Conservation (phyloP, 2,888 invertebrate species). For the Julus scandinavius region DNA sequence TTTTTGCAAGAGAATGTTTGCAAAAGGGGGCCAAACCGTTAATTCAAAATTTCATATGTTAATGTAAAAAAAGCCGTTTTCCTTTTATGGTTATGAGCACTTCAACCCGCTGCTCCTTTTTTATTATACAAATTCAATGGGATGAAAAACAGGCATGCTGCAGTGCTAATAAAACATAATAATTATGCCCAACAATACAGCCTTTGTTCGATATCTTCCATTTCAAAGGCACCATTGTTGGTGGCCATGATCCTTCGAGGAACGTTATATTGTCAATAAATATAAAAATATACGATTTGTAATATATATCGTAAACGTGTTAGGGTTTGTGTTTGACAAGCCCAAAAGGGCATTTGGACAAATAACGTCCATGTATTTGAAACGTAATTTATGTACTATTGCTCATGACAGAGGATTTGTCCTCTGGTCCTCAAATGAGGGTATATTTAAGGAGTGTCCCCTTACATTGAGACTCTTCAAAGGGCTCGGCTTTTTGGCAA, state of each 20-base stretch:
- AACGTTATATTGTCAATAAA: slow-evolving; percentile 7
- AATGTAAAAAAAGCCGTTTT: background rate
- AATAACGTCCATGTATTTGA: background rate
- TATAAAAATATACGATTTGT: slow-evolving; percentile 23
- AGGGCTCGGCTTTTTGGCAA: background rate
- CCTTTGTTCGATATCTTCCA: slow-evolving; percentile 15
- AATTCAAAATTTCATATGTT: slow-evolving; percentile 8
- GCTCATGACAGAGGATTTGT: background rate
- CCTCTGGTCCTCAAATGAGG: background rate
- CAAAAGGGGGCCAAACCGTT: background rate
- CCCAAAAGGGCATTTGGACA: background rate
- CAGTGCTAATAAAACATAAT: slow-evolving; percentile 10
- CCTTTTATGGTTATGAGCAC: slow-evolving; percentile 30
- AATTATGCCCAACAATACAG: background rate
- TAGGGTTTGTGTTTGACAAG: background rate
- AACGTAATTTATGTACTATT: background rate
- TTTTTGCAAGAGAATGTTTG: slow-evolving; percentile 2
- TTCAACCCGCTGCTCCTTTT: slow-evolving; percentile 26
- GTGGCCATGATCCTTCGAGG: background rate
- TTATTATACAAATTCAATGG: slow-evolving; percentile 12
- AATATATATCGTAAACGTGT: background rate
- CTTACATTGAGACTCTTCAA: background rate
- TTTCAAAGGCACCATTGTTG: slow-evolving; percentile 33
- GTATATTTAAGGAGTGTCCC: background rate
- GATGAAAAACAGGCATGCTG: slow-evolving; percentile 17